Evolutionary conservation across 2,888 invertebrate genomes (phyloP), one percentile per base, ranked within the genome.

Genomic region (Erebia aethiops): DNA sequence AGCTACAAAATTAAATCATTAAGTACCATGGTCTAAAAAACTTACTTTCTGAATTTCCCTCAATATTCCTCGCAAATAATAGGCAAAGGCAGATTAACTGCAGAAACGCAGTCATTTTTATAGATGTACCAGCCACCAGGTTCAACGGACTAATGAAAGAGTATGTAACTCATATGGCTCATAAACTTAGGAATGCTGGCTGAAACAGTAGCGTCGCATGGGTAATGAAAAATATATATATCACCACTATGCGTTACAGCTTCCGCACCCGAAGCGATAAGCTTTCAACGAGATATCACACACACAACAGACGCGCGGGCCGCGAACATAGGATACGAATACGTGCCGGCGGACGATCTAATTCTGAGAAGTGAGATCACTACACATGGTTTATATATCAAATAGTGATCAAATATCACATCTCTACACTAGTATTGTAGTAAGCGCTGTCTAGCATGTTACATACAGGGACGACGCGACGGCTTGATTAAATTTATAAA

Each of bases 211-310:
- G 79, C 79, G 79, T 80, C 76, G 77, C 82, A 7, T 7, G 35
- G 35, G 35, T 35, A 35, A 35, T 35, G 35, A 35, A 79, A 81
- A 84, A 78, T 76, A 80, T 81, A 79, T 78, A 46, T 46, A 46
- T 46, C 46, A 46, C 46, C 46, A 46, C 85, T 87, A 85, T 77
- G 78, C 74, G 78, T 77, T 83, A 79, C 78, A 80, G 80, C 83
- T 86, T 87, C 88, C 88, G 84, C 82, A 21, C 14, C 21, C n/a
- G 52, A 14, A 75, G 70, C 84, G 89, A 90, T 90, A 91, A 90
- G 80, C 75, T 75, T 67, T 67, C 13, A 62, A 70, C 46, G 46
- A 46, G 46, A 13, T 46, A 46, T 2, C 46, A 46, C 46, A 46
- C 46, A 46, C 46, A 46, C 46, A 13, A 13, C 13, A 11, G 46